Percentiles rank a stretch among this genome's conserved stretches.
Conservation (phyloP, 2,113 vertebrate genomes). For the Oreochromis tanganicae region DNA sequence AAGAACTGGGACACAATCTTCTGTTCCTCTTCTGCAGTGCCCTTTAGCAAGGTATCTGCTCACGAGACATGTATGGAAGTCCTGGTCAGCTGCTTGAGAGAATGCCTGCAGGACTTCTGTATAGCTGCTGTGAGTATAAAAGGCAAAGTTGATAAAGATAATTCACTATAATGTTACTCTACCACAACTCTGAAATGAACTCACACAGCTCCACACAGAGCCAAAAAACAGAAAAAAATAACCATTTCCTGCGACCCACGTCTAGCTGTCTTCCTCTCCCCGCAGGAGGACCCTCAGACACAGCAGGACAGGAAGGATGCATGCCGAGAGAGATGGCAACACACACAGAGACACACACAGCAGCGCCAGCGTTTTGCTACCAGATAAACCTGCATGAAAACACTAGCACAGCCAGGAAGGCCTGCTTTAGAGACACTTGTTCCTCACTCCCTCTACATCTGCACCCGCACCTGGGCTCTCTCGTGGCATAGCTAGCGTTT, state of each 20-base stretch:
- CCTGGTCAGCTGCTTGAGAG: neutral
- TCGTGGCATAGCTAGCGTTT: neutral
- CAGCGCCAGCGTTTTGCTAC: neutral
- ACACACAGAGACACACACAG: conserved; percentile 17
- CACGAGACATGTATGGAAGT: neutral
- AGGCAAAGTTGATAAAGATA: neutral
- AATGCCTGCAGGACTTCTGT: neutral
- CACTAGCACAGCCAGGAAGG: conserved; percentile 7
- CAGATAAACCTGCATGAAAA: conserved; percentile 46
- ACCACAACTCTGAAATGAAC: neutral
- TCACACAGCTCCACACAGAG: neutral
- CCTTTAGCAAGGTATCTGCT: neutral
- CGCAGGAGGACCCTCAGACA: conserved; percentile 14
- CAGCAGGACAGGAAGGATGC: conserved; percentile 24
- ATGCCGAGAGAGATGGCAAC: neutral
- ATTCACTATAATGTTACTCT: neutral
- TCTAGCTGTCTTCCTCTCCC: neutral
- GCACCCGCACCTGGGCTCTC: neutral
- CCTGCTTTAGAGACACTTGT: conserved; percentile 20
- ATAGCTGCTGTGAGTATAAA: neutral
- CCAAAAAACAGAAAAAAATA: neutral
- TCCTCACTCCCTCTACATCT: neutral
- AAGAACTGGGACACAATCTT: neutral
- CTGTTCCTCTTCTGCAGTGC: neutral
- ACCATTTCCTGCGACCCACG: neutral